These are phyloP conservation scores for Caradrina clavipalpis DNA, from an alignment of 2,888 invertebrate species.

Conservation along the genomic window DNA sequence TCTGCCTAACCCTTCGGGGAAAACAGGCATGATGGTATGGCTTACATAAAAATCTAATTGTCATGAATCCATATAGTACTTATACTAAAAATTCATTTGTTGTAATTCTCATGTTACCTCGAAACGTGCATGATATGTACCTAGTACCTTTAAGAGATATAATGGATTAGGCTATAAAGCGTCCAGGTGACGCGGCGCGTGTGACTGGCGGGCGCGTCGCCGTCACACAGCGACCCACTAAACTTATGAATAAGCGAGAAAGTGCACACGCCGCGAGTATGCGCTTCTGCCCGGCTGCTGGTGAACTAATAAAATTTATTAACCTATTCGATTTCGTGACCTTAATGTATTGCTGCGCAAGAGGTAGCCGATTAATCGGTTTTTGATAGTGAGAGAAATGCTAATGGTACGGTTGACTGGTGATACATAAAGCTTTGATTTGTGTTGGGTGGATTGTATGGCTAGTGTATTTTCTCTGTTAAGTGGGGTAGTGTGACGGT, in stretches of 20 bases:
- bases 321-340: constrained; percentile 69
- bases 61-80: too few relatives aligned
- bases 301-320: constrained; percentile 69
- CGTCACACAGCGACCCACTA: constrained; percentile 83
- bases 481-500: constrained; percentile 81
- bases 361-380: constrained; percentile 56
- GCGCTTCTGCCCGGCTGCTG: constrained; percentile 66
- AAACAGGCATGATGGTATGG: too few relatives aligned
- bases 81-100: too few relatives aligned
- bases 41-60: too few relatives aligned
- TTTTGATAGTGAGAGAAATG: constrained; percentile 53
- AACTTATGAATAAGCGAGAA: constrained; percentile 85
- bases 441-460: constrained; percentile 50
- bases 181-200: constrained; percentile 68
- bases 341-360: constrained; percentile 63
- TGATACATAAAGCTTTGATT: constrained; percentile 43
- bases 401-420: constrained; percentile 33
- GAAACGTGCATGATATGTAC: constrained; percentile 53
- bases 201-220: constrained; percentile 59
- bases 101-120: not conserved
- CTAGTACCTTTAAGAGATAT: constrained; percentile 59
- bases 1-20: too few relatives aligned
- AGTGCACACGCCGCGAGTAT: constrained; percentile 71
- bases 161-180: constrained; percentile 74
- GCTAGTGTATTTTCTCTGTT: constrained; percentile 66